Evolutionary conservation across 2,797 vertebrate species (phyloP), one percentile per base, ranked within the genome.

Genomic region (Anniella stebbinsi): DNA sequence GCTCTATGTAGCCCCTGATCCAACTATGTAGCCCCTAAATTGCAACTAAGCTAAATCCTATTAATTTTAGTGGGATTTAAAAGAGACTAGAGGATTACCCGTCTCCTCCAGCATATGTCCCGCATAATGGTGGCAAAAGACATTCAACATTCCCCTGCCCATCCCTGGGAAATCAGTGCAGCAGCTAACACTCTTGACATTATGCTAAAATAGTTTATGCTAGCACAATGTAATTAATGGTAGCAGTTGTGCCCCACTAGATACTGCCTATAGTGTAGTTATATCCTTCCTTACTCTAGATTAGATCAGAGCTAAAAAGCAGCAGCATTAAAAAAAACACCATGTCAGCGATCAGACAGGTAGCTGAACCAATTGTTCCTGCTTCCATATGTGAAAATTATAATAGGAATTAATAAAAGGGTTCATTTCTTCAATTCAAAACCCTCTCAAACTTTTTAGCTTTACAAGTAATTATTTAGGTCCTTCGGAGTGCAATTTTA

Each of bases 61-160:
- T 60, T 81, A 57, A 57, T 72, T 88, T 81, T 51, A 88, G 25
- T 18, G 36, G 48, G 36, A n/a, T 88, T 81, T 25, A 82, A 60
- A 45, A 41, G 67, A 33, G 36, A 54, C 38, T 57, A 60, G 28
- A 80, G 60, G 75, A 66, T 9, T 63, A 67, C 30, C 57, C 45
- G 85, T 48, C 10, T n/a, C 41, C 51, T 13, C 17, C 54, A 28
- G 51, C 30, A 48, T 69, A 69, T n/a, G 41, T 69, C 13, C 41
- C 41, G 38, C 23, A 77, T 66, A 87, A 77, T 45, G 17, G 8
- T 77, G 28, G 28, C 38, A 51, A 77, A 87, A 77, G 38, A 38
- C 12, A 45, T 87, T 87, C 51, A 67, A 41, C 2, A 18, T 63
- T 77, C 38, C 36, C 18, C 57, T 66, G 57, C 38, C 41, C 41